Conservation (phyloP, 2,797 vertebrate species). For the Sebastiscus tertius region DNA sequence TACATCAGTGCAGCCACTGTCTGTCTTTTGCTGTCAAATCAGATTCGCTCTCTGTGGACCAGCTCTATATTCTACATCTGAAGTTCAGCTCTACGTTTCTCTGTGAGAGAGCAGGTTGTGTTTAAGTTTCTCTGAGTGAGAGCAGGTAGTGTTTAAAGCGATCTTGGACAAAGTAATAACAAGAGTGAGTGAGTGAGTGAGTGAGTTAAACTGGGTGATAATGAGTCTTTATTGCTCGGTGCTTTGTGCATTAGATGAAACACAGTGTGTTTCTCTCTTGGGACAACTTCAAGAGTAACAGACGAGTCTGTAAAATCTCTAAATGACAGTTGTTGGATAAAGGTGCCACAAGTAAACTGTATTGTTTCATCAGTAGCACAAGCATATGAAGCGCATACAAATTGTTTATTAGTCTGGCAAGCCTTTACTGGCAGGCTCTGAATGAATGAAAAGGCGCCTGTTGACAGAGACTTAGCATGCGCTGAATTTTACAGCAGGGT, state of each 20-base stretch:
- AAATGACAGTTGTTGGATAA: slow-evolving; percentile 7
- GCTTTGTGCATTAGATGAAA: slow-evolving; percentile 16
- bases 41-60: slow-evolving; percentile 20
- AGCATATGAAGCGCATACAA: neutral
- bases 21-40: slow-evolving; percentile 43
- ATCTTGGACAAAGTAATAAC: slow-evolving; percentile 18
- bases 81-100: neutral
- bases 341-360: neutral
- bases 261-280: neutral
- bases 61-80: slow-evolving; percentile 14
- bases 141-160: slow-evolving; percentile 21
- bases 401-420: slow-evolving; percentile 13
- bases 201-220: slow-evolving; percentile 11
- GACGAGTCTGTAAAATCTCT: slow-evolving; percentile 11
- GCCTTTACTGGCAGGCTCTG: neutral
- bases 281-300: neutral
- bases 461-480: neutral
- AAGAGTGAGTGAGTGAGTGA: neutral
- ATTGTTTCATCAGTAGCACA: neutral
- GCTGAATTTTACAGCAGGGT: neutral
- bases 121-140: slow-evolving; percentile 9
- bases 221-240: slow-evolving; percentile 12
- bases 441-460: slow-evolving; percentile 10
- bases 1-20: slow-evolving; percentile 20
- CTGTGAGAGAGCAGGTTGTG: too few relatives aligned